Percentiles rank a stretch among this genome's conserved stretches.
Evolutionary conservation across 2,797 vertebrate genomes (phyloP).

Genomic region (Tenualosa ilisha): DNA sequence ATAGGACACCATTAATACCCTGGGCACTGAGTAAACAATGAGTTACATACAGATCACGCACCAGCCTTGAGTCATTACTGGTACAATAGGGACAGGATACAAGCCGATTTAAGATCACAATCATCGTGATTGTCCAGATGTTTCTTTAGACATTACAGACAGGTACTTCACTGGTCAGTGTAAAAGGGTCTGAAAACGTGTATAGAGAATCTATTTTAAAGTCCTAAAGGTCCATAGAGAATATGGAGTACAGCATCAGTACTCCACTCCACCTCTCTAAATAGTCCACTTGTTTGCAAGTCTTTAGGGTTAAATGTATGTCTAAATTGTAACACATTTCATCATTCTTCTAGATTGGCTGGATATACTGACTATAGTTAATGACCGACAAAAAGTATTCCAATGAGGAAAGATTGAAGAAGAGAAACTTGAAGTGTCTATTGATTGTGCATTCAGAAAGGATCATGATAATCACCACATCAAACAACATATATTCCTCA

Average conservation of each 20-base stretch:
- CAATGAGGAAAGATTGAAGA: no score
- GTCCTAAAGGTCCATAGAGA: no score
- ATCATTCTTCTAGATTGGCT: no score
- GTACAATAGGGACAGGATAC: not conserved
- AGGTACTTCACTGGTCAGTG: not conserved
- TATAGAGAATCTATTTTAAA: not conserved
- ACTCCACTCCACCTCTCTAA: no score
- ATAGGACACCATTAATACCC: slow-evolving; percentile 1
- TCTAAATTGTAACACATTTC: not conserved
- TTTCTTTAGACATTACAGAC: not conserved
- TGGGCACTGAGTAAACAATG: not conserved
- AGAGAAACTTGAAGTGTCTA: no score
- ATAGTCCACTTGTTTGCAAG: no score
- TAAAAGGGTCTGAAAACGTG: not conserved
- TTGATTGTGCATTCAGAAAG: no score
- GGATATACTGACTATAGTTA: no score
- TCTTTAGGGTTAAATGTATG: not conserved
- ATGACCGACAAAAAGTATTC: no score
- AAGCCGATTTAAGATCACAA: not conserved
- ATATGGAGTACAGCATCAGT: no score
- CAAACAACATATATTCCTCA: no score
- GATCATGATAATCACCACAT: no score
- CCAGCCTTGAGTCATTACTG: not conserved
- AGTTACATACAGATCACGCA: not conserved
- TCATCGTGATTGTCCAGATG: not conserved